Evolutionary conservation across 2,888 invertebrate genomes (phyloP), one percentile per base, ranked within the genome.

Genomic region (Drosophila yooni): DNA sequence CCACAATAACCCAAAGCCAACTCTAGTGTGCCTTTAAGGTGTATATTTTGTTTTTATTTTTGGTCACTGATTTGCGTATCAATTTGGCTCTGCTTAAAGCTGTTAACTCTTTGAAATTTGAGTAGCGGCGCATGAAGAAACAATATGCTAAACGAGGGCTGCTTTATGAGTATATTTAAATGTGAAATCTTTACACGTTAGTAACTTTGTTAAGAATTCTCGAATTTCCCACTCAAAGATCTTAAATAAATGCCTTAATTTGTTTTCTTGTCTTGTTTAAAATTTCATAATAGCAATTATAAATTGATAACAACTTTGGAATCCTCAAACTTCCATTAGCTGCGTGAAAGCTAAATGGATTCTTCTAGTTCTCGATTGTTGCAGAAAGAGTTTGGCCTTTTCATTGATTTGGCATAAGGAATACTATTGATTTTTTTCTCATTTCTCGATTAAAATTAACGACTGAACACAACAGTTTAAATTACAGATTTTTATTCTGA

Each of bases 61-160:
- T 61, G 74, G 59, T 68, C 70, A 58, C 52, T 66, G 68, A 78
- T 83, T 76, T 82, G 80, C 70, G 79, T 82, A 72, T 73, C 52
- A 73, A 52, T 79, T 73, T 74, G 56, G 63, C 53, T 76, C 34
- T 58, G 51, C 60, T 51, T 63, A 56, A 57, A 78, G 78, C 79
- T 74, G 75, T 88, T 81, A 88, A 83, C 83, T 83, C 74, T 88
- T 89, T 89, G 84, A 85, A 85, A 85, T 82, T 73, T 56, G 84
- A 84, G 88, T 75, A 71, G 82, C 52, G 62, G 27, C 10, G 48
- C 60, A 59, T 46, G 31, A 43, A 33, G 8, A 40, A 56, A 50
- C 40, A 74, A 40, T 51, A 51, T 64, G 38, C 21, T 36, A 51
- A 67, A 46, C 77, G 78, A 76, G 80, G 74, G 79, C 18, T 48